These are phyloP conservation scores for Poeciliopsis presidionis DNA, from an alignment of 2,797 vertebrate genomes.

Conservation along the genomic window DNA sequence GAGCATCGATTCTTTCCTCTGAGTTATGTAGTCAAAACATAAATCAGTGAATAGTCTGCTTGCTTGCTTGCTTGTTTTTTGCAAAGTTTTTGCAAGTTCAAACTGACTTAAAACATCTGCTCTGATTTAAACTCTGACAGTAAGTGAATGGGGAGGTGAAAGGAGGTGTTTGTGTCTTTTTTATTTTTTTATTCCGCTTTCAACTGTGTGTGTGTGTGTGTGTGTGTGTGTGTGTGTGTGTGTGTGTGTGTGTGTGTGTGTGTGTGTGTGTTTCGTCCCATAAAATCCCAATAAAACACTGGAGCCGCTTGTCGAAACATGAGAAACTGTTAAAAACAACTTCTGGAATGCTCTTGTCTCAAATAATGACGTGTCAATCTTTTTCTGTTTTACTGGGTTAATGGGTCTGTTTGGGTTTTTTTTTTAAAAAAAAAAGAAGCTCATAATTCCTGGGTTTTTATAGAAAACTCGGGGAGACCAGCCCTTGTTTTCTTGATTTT, in stretches of 20 bases:
- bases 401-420: not conserved
- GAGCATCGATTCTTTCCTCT: not conserved
- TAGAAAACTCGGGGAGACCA: slow-evolving; percentile 32
- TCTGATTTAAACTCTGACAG: not conserved
- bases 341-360: not conserved
- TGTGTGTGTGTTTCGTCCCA: not conserved
- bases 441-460: slow-evolving; percentile 22
- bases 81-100: not conserved
- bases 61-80: too few species aligned
- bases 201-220: not conserved
- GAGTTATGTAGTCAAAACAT: not conserved
- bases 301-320: not conserved
- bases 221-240: too few species aligned
- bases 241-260: too few species aligned
- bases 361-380: not conserved
- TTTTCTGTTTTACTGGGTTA: not conserved
- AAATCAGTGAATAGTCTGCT: too few species aligned
- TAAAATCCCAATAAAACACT: not conserved
- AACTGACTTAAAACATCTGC: not conserved
- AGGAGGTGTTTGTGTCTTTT: not conserved
- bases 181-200: too few species aligned
- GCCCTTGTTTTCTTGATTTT: slow-evolving; percentile 37
- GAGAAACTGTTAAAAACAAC: not conserved
- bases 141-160: not conserved
- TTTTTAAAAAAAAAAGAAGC: not conserved